A percentile compares a stretch with the other conserved stretches of the same genome.
phyloP scores from a whole-genome alignment of 2,888 invertebrate genomes.

The Thera obeliscata region DNA sequence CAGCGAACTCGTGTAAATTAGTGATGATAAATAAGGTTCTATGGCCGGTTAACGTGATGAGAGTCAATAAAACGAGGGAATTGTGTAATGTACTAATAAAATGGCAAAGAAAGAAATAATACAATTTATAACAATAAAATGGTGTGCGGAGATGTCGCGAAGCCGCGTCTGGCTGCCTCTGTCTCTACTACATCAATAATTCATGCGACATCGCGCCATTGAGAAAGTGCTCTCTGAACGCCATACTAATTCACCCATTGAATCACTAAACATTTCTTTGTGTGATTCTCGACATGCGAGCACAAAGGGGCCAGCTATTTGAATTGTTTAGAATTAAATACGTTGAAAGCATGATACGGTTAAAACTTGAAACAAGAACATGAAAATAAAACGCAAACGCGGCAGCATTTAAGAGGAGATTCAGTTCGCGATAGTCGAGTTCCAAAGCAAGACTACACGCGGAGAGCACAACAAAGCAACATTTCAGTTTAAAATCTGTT shows the following conservation, averaged over 20 bases:
- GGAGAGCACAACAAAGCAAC: conserved; percentile 18
- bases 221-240: conserved; percentile 82
- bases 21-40: conserved; percentile 45
- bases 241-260: conserved; percentile 77
- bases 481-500: conserved; percentile 14
- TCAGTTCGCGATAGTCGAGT: conserved; percentile 14
- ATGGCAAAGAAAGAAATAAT: conserved; percentile 59
- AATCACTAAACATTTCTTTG: conserved; percentile 68
- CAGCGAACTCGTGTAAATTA: conserved; percentile 49
- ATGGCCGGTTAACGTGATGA: conserved; percentile 52
- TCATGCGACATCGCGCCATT: conserved; percentile 79
- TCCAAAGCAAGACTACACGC: conserved; percentile 24
- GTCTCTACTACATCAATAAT: conserved; percentile 71
- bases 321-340: conserved; percentile 33
- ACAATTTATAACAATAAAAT: conserved; percentile 71
- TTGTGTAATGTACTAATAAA: conserved; percentile 60
- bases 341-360: conserved; percentile 24
- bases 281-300: conserved; percentile 42
- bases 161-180: conserved; percentile 53
- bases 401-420: conserved; percentile 12
- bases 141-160: conserved; percentile 59
- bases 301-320: conserved; percentile 39
- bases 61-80: conserved; percentile 52
- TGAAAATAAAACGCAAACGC: conserved; percentile 11
- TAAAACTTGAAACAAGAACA: conserved; percentile 17